Conservation (phyloP, 1,140 invertebrate species). For the Asobara japonica region DNA sequence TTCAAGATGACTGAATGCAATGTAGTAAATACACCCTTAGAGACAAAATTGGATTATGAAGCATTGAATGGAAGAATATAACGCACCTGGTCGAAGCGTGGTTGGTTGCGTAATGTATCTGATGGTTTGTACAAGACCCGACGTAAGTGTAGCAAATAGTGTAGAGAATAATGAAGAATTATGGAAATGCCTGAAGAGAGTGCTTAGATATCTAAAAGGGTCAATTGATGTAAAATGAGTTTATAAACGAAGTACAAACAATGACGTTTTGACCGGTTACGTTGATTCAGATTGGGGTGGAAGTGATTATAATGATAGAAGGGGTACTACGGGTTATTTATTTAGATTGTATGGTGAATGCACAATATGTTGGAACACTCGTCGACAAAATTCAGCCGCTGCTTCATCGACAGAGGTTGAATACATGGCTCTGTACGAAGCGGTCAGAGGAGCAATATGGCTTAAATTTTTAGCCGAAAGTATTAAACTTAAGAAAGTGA, state of each 20-base stretch:
- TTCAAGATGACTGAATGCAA: slow-evolving; percentile 37
- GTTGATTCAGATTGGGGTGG: slow-evolving; percentile 15
- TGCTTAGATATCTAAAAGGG: slow-evolving; percentile 50
- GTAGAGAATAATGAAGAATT: slow-evolving; percentile 37
- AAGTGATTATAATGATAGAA: neutral
- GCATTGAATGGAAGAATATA: slow-evolving; percentile 21
- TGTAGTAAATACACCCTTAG: slow-evolving; percentile 22
- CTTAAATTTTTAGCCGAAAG: neutral
- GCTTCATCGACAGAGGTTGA: neutral
- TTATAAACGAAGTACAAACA: neutral
- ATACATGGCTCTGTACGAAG: neutral
- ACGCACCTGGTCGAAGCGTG: slow-evolving; percentile 22
- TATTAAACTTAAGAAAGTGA: slow-evolving; percentile 8
- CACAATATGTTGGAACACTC: neutral
- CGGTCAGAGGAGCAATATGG: neutral
- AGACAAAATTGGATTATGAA: slow-evolving; percentile 24
- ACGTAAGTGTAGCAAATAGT: slow-evolving; percentile 23
- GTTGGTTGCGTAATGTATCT: slow-evolving; percentile 14
- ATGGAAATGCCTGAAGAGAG: slow-evolving; percentile 46
- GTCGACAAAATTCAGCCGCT: neutral
- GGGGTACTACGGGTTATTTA: neutral
- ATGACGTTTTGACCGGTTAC: slow-evolving; percentile 31
- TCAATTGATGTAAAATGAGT: slow-evolving; percentile 48
- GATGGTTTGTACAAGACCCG: slow-evolving; percentile 31
- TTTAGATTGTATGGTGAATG: neutral